Base-by-base conservation (phyloP, 2,888 invertebrate species). In the Steinernema carpocapsae region DNA sequence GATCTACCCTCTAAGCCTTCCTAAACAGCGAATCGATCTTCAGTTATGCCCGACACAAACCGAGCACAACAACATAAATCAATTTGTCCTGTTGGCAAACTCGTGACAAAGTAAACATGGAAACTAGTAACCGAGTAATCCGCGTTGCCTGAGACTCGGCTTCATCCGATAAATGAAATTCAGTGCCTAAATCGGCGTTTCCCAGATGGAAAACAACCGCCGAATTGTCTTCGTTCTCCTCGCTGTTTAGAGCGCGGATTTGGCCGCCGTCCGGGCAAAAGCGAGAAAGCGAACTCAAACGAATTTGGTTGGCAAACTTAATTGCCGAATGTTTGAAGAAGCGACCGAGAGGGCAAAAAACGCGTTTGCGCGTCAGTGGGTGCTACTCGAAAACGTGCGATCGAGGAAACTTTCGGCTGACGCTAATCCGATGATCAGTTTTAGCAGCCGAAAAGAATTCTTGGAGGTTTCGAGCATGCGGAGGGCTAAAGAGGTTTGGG, bases 321-420 rank as follows among this genome's bases (percentile, higher is more conserved):
- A 56, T 10, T 7, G 22, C 56, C 24, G 6, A 24, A 14, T 56
- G 56, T 56, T 56, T 56, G 56, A 17, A 26, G n/a, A 56, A 12
- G 10, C 12, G 56, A 56, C 26, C 12, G 6, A 19, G 56, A 56
- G 24, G n/a, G 17, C 56, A 56, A 56, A 56, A 56, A 56, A 56
- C 56, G 56, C 56, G 56, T 24, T 56, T 24, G 56, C 51, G 56
- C 56, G 56, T 26, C 22, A 56, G 12, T 26, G 56, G 19, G n/a
- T 10, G 19, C 6, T 6, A 14, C 26, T 24, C 26, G 26, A 17
- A 24, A 19, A 56, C 56, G 56, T 56, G 56, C 56, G 56, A 56
- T 48, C 48, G 14, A 43, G 2, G 56, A 24, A 10, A 24, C 7
- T 14, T 56, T 56, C 6, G 56, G n/a, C n/a, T n/a, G n/a, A n/a